Conservation (phyloP, 2,888 invertebrate species). For the Euplexia lucipara region DNA sequence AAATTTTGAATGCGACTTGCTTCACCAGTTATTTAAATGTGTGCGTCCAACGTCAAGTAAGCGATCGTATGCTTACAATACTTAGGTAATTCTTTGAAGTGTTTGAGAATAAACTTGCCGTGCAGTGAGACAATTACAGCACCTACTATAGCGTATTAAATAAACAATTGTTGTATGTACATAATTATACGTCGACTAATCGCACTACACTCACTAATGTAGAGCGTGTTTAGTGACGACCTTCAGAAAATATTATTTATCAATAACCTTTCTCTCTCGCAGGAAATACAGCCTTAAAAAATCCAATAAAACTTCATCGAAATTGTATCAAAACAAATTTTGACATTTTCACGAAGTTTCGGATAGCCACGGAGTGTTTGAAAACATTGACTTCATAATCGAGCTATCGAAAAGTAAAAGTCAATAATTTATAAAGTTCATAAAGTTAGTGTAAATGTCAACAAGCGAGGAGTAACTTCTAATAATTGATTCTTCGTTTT, state of each 20-base stretch:
- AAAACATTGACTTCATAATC: conserved; percentile 27
- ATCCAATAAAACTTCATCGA: conserved; percentile 16
- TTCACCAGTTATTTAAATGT: too few relatives aligned
- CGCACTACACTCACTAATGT: too few relatives aligned
- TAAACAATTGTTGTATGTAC: neutral
- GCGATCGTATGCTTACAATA: too few relatives aligned
- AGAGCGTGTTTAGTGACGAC: neutral
- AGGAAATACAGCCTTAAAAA: conserved; percentile 1
- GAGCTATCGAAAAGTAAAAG: conserved; percentile 28
- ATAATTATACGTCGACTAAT: too few relatives aligned
- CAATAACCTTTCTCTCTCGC: neutral
- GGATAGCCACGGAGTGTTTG: neutral
- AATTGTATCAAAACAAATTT: conserved; percentile 8
- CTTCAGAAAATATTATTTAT: conserved; percentile 11
- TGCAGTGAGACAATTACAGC: too few relatives aligned
- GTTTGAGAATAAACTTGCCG: too few relatives aligned
- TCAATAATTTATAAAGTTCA: conserved; percentile 45
- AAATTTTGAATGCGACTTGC: too few relatives aligned
- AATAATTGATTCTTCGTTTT: conserved; percentile 25
- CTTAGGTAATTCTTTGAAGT: too few relatives aligned
- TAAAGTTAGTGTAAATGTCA: conserved; percentile 28
- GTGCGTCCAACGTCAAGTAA: too few relatives aligned
- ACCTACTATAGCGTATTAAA: too few relatives aligned
- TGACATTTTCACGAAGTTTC: conserved; percentile 5
- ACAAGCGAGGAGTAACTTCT: conserved; percentile 20